phyloP scores from a whole-genome alignment of 2,888 invertebrate genomes.

The Eupithecia subfuscata region DNA sequence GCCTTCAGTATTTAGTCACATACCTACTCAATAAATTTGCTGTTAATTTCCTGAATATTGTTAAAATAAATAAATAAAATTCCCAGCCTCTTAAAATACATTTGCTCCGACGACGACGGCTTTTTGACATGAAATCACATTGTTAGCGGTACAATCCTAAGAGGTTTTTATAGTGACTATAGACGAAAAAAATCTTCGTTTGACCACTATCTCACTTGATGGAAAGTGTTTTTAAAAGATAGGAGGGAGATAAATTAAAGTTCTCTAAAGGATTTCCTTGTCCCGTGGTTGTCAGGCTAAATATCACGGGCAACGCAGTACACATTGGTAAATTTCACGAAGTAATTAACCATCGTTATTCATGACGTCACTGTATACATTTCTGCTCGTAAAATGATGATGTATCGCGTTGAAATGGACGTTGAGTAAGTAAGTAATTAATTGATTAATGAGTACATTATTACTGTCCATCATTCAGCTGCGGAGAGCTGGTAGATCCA shows the following conservation, averaged over 20 bases:
- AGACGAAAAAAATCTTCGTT: too few relatives aligned
- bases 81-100: too few relatives aligned
- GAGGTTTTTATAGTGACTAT: too few relatives aligned
- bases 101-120: too few relatives aligned
- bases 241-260: background rate
- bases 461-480: background rate
- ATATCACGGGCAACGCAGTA: slow-evolving; percentile 19
- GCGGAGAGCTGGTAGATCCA: background rate
- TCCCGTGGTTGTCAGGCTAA: background rate
- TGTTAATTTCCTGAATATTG: too few relatives aligned
- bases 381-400: slow-evolving; percentile 30
- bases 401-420: slow-evolving; percentile 19
- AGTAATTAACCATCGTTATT: slow-evolving; percentile 27
- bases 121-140: too few relatives aligned
- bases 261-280: background rate
- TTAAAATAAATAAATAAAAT: too few relatives aligned
- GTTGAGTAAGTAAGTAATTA: background rate
- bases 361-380: slow-evolving; percentile 30
- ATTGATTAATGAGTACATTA: background rate
- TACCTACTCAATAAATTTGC: too few relatives aligned
- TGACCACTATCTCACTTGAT: too few relatives aligned
- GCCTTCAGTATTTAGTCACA: too few relatives aligned
- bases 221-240: too few relatives aligned
- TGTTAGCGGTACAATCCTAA: too few relatives aligned
- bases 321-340: slow-evolving; percentile 20